phyloP scores from a whole-genome alignment of 2,797 vertebrate species.

The Nothura maculosa region DNA sequence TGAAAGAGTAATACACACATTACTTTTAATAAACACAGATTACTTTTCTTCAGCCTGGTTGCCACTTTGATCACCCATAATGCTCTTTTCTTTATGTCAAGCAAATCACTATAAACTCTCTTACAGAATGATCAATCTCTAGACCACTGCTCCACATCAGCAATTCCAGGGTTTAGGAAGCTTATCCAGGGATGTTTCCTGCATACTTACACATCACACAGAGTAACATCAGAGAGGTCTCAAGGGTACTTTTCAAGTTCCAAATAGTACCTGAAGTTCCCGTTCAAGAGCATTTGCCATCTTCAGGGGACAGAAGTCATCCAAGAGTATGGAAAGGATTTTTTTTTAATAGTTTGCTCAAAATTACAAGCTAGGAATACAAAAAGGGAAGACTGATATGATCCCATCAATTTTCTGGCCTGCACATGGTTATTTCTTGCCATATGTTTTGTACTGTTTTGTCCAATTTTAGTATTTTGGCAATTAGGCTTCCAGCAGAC shows the following conservation, averaged over 20 bases:
- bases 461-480: not conserved
- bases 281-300: not conserved
- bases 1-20: slow-evolving; percentile 71
- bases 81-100: not conserved
- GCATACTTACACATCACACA: accelerated
- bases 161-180: not conserved
- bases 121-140: accelerated
- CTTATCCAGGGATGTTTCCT: not conserved
- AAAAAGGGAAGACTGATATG: not conserved
- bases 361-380: too few species aligned
- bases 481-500: not conserved
- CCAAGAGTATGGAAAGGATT: not conserved
- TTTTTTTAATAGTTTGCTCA: not conserved
- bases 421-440: not conserved
- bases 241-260: not conserved
- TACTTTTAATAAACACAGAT: slow-evolving; percentile 5
- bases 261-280: not conserved
- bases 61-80: not conserved
- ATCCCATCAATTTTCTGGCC: not conserved
- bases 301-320: not conserved
- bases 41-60: not conserved
- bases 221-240: not conserved
- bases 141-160: not conserved
- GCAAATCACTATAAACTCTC: not conserved
- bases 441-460: not conserved